A percentile compares a stretch with the other conserved stretches of the same genome.
phyloP scores from a whole-genome alignment of 2,888 invertebrate genomes.

The Euclidia mi region DNA sequence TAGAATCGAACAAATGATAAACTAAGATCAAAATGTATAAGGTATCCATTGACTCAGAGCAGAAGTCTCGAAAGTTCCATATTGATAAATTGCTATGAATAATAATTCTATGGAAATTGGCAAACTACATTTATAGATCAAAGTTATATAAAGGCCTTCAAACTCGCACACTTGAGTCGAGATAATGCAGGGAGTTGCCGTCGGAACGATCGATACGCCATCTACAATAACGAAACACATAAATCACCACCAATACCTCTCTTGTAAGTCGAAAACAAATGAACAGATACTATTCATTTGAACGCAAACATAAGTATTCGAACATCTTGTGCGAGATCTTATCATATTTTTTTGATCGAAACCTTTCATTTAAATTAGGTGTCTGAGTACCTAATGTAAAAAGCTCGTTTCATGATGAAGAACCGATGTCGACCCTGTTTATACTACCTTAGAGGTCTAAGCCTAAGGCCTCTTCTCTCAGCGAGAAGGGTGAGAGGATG shows the following conservation, averaged over 20 bases:
- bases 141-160: conserved; percentile 32
- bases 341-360: no score
- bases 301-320: conserved; percentile 15
- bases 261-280: conserved; percentile 44
- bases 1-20: no score
- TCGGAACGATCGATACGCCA: conserved; percentile 36
- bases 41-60: conserved; percentile 6
- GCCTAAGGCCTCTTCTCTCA: no score
- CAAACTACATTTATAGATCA: conserved; percentile 41
- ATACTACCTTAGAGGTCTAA: no score
- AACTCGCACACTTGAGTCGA: conserved; percentile 25
- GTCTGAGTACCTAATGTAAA: no score
- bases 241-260: conserved; percentile 53
- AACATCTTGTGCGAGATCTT: conserved; percentile 4
- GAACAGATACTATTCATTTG: conserved; percentile 30
- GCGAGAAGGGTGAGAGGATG: no score
- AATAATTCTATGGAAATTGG: conserved; percentile 47
- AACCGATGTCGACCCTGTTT: no score
- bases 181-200: conserved; percentile 42
- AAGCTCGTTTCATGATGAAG: no score
- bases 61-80: conserved; percentile 32
- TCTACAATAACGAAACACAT: conserved; percentile 50
- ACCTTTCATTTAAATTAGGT: no score
- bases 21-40: conserved; percentile 1
- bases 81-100: conserved; percentile 31